Conservation (phyloP, 2,113 vertebrate genomes). For the Etheostoma spectabile region DNA sequence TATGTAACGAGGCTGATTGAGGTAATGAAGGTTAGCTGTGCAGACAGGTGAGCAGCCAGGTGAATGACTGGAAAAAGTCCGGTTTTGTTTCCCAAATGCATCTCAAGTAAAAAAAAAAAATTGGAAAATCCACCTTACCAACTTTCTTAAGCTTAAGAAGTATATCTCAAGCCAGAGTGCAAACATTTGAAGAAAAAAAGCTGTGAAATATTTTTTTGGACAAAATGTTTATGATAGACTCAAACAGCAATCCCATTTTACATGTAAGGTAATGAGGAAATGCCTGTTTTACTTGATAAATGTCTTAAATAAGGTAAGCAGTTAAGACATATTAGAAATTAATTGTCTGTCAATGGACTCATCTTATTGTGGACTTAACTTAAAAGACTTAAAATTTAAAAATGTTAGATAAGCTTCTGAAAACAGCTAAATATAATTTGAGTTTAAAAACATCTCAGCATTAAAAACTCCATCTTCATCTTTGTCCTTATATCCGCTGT, state of each 20-base stretch:
- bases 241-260: not conserved
- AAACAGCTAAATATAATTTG: too few species aligned
- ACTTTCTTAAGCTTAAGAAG: not conserved
- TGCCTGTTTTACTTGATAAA: not conserved
- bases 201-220: not conserved
- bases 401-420: too few species aligned
- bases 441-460: too few species aligned
- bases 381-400: not conserved
- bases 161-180: too few species aligned
- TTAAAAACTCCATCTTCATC: too few species aligned
- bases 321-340: not conserved
- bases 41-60: constrained; percentile 1
- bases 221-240: not conserved
- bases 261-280: not conserved
- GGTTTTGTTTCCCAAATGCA: not conserved
- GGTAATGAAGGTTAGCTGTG: not conserved
- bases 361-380: too few species aligned
- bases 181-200: not conserved
- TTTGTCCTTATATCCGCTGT: too few species aligned
- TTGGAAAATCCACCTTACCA: not conserved
- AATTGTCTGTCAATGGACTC: too few species aligned
- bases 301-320: not conserved
- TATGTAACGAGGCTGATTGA: not conserved
- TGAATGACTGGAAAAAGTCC: not conserved
- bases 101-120: too few species aligned